Percentiles rank a stretch among this genome's conserved stretches.
Conservation (phyloP, 2,113 vertebrate genomes). For the Pipra filicauda region DNA sequence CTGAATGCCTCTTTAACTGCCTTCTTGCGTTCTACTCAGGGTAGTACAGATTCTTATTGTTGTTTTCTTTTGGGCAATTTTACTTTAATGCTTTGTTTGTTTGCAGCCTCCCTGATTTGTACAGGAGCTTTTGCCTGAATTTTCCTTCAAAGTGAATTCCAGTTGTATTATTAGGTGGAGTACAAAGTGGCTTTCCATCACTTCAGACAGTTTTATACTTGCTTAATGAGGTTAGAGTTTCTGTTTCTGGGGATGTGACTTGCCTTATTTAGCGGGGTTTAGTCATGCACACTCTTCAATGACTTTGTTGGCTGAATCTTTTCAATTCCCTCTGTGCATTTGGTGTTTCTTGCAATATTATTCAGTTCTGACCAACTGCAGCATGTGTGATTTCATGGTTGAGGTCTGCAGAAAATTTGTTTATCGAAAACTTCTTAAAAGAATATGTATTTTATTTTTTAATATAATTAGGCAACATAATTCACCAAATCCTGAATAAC, state of each 20-base stretch:
- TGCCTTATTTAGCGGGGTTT: constrained; percentile 51
- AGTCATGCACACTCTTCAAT: constrained; percentile 18
- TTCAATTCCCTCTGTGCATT: not conserved
- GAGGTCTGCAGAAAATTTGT: not conserved
- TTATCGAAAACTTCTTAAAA: not conserved
- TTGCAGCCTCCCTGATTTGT: constrained; percentile 51
- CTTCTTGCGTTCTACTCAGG: constrained; percentile 50
- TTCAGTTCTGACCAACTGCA: constrained; percentile 16
- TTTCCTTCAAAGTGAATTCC: constrained; percentile 55
- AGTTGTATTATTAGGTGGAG: constrained; percentile 60
- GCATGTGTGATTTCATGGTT: not conserved
- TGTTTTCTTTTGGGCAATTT: constrained; percentile 61
- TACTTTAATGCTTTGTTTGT: constrained; percentile 69
- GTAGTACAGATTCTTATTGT: constrained; percentile 57
- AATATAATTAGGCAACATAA: not conserved
- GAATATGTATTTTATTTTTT: not conserved
- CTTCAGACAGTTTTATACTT: constrained; percentile 65
- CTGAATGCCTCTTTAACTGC: constrained; percentile 65
- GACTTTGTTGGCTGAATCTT: constrained; percentile 1
- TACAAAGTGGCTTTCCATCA: constrained; percentile 64
- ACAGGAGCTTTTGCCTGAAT: constrained; percentile 52
- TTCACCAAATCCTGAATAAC: not conserved
- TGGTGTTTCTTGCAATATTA: constrained; percentile 11
- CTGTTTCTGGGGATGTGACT: constrained; percentile 30
- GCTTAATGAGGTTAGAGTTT: constrained; percentile 61